Evolutionary conservation across 1,140 invertebrate species (phyloP), one percentile per base, ranked within the genome.

Genomic region (Sarcophaga bullata): DNA sequence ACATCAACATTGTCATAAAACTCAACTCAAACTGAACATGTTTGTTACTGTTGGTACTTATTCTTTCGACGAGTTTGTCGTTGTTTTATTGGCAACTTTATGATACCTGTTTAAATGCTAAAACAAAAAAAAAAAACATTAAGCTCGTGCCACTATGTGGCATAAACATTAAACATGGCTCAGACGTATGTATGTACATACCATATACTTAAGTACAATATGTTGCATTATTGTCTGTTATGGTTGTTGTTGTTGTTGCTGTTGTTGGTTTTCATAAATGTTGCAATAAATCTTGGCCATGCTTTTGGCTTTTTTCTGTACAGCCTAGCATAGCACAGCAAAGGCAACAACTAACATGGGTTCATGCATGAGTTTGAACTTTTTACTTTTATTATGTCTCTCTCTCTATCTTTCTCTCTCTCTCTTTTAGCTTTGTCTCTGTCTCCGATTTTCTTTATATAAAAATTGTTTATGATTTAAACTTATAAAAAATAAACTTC

Each of bases 91-190:
- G 73, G 48, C 50, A 19, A 68, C 15, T 58, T 68, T 68, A 68
- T 49, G 48, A 78, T 49, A 78, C 75, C 75, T 78, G 75, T 78
- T 78, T 78, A 78, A 78, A 78, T 78, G 75, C 52, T 78, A 19
- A 54, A n/a, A n/a, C n/a, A n/a, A n/a, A n/a, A n/a, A n/a, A n/a
- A 37, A 37, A 37, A 37, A 75, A 87, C 87, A 88, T 88, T 88
- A 86, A 88, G 87, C 87, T 88, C 87, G 87, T 88, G 87, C 87
- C 87, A 88, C 85, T 85, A 68, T 68, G n/a, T 68, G 62, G 15
- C 62, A 68, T 68, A 68, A 19, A 19, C 62, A 68, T 7, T 37
- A 37, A n/a, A 37, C 25, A 37, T 37, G 25, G 25, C 11, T 52
- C 50, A 13, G 8, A 52, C 50, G 8, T 52, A 13, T 52, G 25